Evolutionary conservation across 92 coral and sea anemone species (phyloP), one percentile per base, ranked within the genome.

Genomic region (Paragorgia papillata): DNA sequence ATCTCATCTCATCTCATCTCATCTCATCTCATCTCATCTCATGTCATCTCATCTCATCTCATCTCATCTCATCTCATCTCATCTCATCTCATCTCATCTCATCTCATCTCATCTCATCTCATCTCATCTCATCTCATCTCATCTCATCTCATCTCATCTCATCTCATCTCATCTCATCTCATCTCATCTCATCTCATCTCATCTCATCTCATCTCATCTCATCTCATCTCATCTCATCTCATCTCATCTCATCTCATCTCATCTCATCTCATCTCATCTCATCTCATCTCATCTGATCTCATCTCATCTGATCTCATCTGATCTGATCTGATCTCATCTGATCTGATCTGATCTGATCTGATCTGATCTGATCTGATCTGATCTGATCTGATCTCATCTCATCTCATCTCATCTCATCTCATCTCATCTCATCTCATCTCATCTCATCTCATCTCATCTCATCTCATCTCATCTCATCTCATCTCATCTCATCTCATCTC

Each of bases 401-500:
- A 17, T 17, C 58, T 5, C n/a, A 51, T 17, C 58, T 5, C 26
- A 22, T 51, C 58, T 5, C 58, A 17, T 17, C 26, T 5, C 58
- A 17, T 17, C 21, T 5, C 26, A 17, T 17, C 21, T 5, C 26
- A 17, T 51, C 26, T 4, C 20, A 51, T 3, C 58, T 3, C 58
- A 51, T 3, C 26, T 4, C 26, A 51, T 5, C 20, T 3, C 58
- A 17, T 22, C 26, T 4, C 58, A 5, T 51, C 58, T 4, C 58
- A 37, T 37, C 43, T 4, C 43, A 37, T 37, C 43, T 4, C 43
- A 37, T 37, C 43, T 4, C 43, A 37, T 37, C 43, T 4, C 43
- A 37, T 37, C 43, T 4, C 43, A 37, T 4, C 43, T 4, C 43
- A 37, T 37, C 22, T 83, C 79, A n/a, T 96, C 96, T 60, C 88